Evolutionary conservation across 1,140 invertebrate genomes (phyloP), one percentile per base, ranked within the genome.

Genomic region (Trichonephila inaurata): DNA sequence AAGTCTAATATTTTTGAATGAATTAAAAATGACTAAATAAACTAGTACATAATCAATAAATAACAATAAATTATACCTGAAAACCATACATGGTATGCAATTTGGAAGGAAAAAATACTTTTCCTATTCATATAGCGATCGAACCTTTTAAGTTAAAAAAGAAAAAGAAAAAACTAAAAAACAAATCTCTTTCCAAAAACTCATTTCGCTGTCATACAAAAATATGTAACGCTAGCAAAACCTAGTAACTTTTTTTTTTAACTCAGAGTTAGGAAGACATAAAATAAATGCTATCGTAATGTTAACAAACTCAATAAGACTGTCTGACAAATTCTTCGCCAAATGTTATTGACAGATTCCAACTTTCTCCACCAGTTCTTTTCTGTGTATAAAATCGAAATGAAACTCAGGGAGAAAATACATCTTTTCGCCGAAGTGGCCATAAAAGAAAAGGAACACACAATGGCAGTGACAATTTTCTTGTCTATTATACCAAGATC

Each of bases 281-380:
- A 64, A 77, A 33, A 18, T 33, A 77, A 72, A 40, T 16, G 72
- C 72, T 19, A 77, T 28, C 33, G 72, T 51, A 51, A 10, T 51
- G 51, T 51, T 51, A 77, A 77, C 72, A 77, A 77, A 77, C 33
- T 77, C 72, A 33, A 77, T 77, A 77, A 77, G 16, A 28, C 33
- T 77, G 33, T 77, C 72, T 33, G 72, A 77, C 72, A 77, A 77
- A 77, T 77, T 18, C 72, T 40, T 40, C 33, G 24, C 28, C 18
- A 28, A 77, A 28, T 18, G 72, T 40, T 77, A 77, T 77, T 40
- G 72, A 77, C 72, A 33, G 72, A 77, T 28, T 24, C 28, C 16
- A 33, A 77, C 28, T 40, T 40, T 77, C 18, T 16, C 28, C 10
- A 28, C 14, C 28, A 14, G n/a, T 2, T 28, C 28, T 40, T 28